Percentiles rank a stretch among this genome's conserved stretches.
phyloP scores from a whole-genome alignment of 2,888 invertebrate species.

The Galerucella pusilla region DNA sequence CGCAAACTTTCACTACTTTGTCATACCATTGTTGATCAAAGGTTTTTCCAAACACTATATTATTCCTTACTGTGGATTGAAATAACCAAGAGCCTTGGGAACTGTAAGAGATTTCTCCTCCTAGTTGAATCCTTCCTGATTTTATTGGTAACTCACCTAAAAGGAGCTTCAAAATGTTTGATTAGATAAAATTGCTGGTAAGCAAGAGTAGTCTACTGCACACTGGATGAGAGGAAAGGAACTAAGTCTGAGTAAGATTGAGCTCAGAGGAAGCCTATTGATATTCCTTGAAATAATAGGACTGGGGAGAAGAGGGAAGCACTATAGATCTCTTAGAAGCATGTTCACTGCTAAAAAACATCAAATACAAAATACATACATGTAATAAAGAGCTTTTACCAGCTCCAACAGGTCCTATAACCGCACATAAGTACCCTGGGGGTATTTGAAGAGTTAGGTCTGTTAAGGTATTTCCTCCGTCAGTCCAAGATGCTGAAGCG shows the following conservation, averaged over 20 bases:
- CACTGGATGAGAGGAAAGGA: no score
- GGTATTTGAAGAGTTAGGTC: conserved; percentile 64
- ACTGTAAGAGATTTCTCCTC: conserved; percentile 78
- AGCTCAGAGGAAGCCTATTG: no score
- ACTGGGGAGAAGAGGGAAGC: no score
- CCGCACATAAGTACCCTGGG: conserved; percentile 72
- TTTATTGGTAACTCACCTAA: conserved; percentile 71
- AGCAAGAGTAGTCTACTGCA: no score
- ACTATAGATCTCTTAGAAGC: no score
- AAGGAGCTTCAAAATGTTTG: conserved; percentile 31
- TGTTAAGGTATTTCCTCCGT: conserved; percentile 51
- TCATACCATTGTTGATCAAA: conserved; percentile 71
- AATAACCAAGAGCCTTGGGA: conserved; percentile 89
- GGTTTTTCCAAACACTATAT: conserved; percentile 82
- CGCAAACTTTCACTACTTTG: conserved; percentile 73
- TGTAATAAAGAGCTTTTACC: conserved; percentile 76
- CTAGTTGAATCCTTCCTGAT: conserved; percentile 72
- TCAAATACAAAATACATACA: conserved; percentile 24
- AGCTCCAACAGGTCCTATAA: conserved; percentile 90
- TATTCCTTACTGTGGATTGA: conserved; percentile 80
- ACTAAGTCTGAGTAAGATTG: no score
- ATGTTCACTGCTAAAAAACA: no score
- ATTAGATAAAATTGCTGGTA: neutral
- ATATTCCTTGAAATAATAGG: no score
- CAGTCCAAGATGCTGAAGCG: conserved; percentile 57